Base-by-base conservation (phyloP, 1,140 invertebrate species). In the Anagrus nilaparvatae region DNA sequence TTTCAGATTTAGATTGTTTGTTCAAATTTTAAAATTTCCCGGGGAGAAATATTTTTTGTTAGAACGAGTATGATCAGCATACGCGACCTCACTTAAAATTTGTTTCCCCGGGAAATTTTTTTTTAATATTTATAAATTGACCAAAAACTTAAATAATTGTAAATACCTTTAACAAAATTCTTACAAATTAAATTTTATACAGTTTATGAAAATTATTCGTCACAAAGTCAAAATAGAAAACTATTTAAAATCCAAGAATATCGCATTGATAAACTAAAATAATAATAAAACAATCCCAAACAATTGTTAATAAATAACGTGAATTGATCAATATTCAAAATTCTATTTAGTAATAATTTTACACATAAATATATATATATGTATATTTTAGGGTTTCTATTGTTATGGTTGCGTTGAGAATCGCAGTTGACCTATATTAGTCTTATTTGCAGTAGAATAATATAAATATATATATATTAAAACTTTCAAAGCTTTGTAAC, bases 381-480 rank as follows among this genome's bases (percentile, higher is more conserved):
- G 34, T 41, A 38, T 18, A 19, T 44, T 21, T 46, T 43, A 40
- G 30, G 47, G 43, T 47, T 47, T 55, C 57, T 61, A 50, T 61
- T 56, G 65, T 68, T 69, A 67, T 69, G 64, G 65, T 69, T 69
- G 64, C 65, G 65, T n/a, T n/a, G n/a, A n/a, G 65, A 66, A 62
- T 65, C 56, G 65, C 65, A 68, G 65, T 68, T 66, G 58, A 60
- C 42, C 60, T 66, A 67, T 65, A 60, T 66, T 68, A 63, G 65
- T 67, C 62, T 67, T 67, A 66, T 66, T 68, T 68, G 63, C 65
- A 68, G 63, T 68, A 68, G 65, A 67, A 67, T 68, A 66, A n/a
- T 63, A 66, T 66, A 66, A 64, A 65, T 68, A 67, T n/a, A n/a
- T n/a, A n/a, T n/a, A n/a, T n/a, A n/a, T n/a, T n/a, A n/a, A n/a